Evolutionary conservation across 2,113 vertebrate species (phyloP).

Genomic region (Heliornis fulica): DNA sequence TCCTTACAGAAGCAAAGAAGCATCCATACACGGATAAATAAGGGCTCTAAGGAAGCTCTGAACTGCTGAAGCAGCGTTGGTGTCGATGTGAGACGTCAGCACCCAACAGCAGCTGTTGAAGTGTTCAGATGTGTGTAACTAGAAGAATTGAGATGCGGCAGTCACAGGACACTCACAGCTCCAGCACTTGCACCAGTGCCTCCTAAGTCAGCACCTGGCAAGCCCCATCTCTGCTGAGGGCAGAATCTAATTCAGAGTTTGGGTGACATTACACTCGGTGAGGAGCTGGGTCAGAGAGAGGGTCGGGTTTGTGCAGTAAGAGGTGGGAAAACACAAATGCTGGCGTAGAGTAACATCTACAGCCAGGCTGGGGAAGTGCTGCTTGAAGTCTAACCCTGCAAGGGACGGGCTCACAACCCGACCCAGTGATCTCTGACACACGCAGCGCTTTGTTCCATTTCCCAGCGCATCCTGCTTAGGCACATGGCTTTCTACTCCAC

Average conservation of each 20-base stretch:
- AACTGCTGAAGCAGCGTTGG: neutral
- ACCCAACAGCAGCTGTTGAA: neutral
- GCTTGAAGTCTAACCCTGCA: neutral
- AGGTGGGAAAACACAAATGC: neutral
- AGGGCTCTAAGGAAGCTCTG: neutral
- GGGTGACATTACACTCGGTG: neutral
- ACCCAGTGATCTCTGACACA: constrained; percentile 10
- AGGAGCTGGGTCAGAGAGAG: neutral
- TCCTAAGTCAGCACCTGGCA: neutral
- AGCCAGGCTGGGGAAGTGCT: neutral
- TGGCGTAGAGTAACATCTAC: neutral
- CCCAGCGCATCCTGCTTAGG: constrained; percentile 7
- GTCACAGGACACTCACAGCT: neutral
- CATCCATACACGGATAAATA: neutral
- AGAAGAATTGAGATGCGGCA: neutral
- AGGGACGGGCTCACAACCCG: neutral
- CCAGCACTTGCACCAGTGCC: neutral
- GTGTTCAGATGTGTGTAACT: neutral
- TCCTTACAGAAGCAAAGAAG: neutral
- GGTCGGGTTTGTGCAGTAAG: neutral
- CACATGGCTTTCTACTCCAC: constrained; percentile 43
- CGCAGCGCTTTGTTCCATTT: neutral
- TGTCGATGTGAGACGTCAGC: neutral
- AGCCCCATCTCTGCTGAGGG: neutral
- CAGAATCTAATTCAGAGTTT: neutral